phyloP scores from a whole-genome alignment of 2,888 invertebrate genomes.

The Volucella inanis region DNA sequence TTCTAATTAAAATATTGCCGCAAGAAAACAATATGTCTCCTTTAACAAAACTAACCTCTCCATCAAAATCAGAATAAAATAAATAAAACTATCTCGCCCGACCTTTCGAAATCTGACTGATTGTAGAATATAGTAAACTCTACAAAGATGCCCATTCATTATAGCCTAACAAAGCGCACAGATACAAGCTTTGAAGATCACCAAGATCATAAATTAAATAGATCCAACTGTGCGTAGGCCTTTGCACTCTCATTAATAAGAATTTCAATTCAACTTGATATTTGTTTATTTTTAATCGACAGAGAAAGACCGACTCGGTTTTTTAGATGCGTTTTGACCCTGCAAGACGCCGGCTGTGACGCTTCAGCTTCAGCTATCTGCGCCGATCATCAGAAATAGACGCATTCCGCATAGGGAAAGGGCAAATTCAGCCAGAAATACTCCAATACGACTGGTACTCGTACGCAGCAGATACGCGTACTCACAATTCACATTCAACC shows the following conservation, averaged over 20 bases:
- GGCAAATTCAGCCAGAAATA: constrained; percentile 60
- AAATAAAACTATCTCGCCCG: constrained; percentile 6
- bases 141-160: constrained; percentile 36
- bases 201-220: constrained; percentile 53
- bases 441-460: no score
- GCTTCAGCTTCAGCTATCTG: background rate
- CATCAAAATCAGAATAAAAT: constrained; percentile 9
- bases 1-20: constrained; percentile 1
- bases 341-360: constrained; percentile 50
- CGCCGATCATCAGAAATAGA: constrained; percentile 58
- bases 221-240: constrained; percentile 53
- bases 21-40: constrained; percentile 1
- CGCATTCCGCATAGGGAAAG: constrained; percentile 28
- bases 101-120: constrained; percentile 32
- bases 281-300: constrained; percentile 57
- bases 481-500: constrained; percentile 22
- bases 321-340: constrained; percentile 56
- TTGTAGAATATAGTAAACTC: constrained; percentile 1
- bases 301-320: constrained; percentile 8
- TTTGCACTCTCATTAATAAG: constrained; percentile 63
- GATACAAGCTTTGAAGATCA: constrained; percentile 42
- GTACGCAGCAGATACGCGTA: no score
- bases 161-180: constrained; percentile 20
- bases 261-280: constrained; percentile 30
- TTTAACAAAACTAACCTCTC: background rate